Percentiles rank a stretch among this genome's conserved stretches.
phyloP scores from a whole-genome alignment of 2,113 vertebrate genomes.

The Fulica atra region DNA sequence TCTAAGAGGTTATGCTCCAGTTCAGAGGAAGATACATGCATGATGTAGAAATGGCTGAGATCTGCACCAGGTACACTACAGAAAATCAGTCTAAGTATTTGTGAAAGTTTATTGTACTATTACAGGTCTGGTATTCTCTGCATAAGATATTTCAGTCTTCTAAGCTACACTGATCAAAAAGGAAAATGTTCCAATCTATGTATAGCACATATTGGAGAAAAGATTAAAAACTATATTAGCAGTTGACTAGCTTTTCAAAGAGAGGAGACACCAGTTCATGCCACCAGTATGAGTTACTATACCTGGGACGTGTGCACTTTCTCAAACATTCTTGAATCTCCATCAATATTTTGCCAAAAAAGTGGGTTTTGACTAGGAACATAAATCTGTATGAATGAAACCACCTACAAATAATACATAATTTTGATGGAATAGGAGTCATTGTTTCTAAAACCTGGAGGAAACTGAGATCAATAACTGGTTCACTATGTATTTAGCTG shows the following conservation, averaged over 20 bases:
- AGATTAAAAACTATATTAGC: background rate
- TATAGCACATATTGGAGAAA: background rate
- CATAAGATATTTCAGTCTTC: background rate
- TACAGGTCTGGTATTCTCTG: background rate
- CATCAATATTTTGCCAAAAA: background rate
- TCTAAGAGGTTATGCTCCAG: background rate
- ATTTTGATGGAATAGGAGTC: background rate
- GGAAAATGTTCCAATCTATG: background rate
- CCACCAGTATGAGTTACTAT: background rate
- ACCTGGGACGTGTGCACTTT: background rate
- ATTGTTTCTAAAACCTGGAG: background rate
- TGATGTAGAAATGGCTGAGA: background rate
- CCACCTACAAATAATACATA: background rate
- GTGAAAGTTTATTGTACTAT: background rate
- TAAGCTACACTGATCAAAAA: background rate
- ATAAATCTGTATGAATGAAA: background rate
- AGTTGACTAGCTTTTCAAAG: background rate
- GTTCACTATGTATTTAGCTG: background rate
- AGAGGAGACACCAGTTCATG: background rate
- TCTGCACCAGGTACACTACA: background rate
- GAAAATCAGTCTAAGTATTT: background rate
- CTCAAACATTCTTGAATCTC: background rate
- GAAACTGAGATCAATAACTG: background rate
- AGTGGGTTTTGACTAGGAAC: fast-evolving
- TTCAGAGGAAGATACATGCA: background rate